A percentile compares a stretch with the other conserved stretches of the same genome.
Conservation (phyloP, 2,113 vertebrate species). For the Sardina pilchardus region DNA sequence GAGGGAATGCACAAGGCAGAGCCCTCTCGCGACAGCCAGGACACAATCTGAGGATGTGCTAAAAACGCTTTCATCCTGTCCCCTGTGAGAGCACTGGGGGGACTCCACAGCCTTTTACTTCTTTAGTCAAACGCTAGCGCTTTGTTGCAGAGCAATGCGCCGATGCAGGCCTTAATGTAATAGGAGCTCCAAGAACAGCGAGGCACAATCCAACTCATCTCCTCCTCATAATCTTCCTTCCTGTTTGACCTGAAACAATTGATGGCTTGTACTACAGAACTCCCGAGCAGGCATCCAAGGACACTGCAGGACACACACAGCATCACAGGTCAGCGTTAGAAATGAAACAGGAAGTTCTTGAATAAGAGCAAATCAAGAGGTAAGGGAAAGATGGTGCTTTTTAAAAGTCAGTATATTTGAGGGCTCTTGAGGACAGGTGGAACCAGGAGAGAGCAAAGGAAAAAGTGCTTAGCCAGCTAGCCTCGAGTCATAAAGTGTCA, state of each 20-base stretch:
- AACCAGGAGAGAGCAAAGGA: not conserved
- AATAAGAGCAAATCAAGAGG: not conserved
- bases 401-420: not conserved
- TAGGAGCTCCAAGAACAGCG: not conserved
- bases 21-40: not conserved
- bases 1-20: not conserved
- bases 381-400: not conserved
- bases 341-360: not conserved
- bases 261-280: not conserved
- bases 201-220: not conserved
- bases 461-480: not conserved
- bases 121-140: not conserved
- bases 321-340: not conserved
- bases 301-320: not conserved
- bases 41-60: slow-evolving; percentile 8
- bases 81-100: not conserved
- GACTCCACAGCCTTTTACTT: not conserved
- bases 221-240: not conserved
- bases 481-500: not conserved
- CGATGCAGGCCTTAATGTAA: not conserved
- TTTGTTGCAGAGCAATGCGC: not conserved
- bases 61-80: not conserved
- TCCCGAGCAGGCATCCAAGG: not conserved
- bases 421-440: not conserved
- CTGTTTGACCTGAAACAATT: not conserved